These are phyloP conservation scores for Emydoidea blandingii DNA, from an alignment of 2,797 vertebrate genomes.

Conservation along the genomic window DNA sequence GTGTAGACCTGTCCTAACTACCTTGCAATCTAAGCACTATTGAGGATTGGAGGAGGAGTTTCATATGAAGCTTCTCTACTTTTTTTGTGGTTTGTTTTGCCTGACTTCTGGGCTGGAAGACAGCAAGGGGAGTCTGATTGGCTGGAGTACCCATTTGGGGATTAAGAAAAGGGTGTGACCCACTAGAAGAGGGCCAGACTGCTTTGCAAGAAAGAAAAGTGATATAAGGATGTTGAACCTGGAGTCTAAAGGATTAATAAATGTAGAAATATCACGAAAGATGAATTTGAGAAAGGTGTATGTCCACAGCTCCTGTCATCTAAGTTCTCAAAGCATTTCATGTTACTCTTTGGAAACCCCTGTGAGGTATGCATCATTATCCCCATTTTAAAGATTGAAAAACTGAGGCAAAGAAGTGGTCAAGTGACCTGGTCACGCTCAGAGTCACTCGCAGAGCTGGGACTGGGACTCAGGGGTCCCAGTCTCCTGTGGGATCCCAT, in stretches of 20 bases:
- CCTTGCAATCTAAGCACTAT: neutral
- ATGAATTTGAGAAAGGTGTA: neutral
- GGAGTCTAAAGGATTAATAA: neutral
- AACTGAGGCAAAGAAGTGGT: neutral
- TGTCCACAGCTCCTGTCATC: neutral
- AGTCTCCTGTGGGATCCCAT: neutral
- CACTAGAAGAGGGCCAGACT: neutral
- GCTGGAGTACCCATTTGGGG: neutral
- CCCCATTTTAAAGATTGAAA: neutral
- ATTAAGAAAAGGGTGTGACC: neutral
- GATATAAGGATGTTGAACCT: neutral
- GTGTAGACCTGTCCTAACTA: neutral
- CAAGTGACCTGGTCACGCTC: neutral
- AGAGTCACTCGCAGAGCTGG: neutral
- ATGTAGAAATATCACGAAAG: too few relatives aligned
- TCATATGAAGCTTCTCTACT: neutral
- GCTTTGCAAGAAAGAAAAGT: neutral
- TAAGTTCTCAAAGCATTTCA: neutral
- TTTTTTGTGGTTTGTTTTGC: neutral
- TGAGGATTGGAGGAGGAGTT: neutral
- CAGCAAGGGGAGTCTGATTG: neutral
- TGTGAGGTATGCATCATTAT: neutral
- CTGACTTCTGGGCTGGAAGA: neutral
- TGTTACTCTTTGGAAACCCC: neutral
- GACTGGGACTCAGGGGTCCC: neutral